Percentiles rank a stretch among this genome's conserved stretches.
phyloP scores from a whole-genome alignment of 1,140 invertebrate genomes.

The Dinothrombium tinctorium region DNA sequence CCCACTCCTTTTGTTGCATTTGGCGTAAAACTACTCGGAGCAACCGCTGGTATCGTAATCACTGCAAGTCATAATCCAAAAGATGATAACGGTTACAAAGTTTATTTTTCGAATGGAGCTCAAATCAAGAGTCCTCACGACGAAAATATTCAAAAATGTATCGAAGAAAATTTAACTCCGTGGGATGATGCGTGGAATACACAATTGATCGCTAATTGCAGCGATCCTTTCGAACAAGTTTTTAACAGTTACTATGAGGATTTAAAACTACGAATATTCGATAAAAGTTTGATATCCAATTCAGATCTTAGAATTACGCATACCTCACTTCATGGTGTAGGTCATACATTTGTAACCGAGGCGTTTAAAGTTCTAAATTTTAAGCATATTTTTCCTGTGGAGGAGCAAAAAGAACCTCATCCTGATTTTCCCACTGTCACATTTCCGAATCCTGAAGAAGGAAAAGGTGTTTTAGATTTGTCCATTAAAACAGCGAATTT shows the following conservation, averaged over 20 bases:
- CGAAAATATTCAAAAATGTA: conserved; percentile 52
- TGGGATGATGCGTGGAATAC: conserved; percentile 38
- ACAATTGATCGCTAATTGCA: conserved; percentile 16
- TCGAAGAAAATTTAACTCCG: conserved; percentile 50
- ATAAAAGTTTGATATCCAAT: conserved; percentile 17
- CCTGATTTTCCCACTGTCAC: conserved; percentile 90
- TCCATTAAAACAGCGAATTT: conserved; percentile 58
- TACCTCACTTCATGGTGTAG: conserved; percentile 95
- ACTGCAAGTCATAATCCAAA: conserved; percentile 98
- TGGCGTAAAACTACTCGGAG: conserved; percentile 38
- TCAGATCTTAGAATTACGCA: conserved; percentile 33
- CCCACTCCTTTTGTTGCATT: conserved; percentile 87
- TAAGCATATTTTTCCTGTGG: conserved; percentile 38
- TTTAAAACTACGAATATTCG: conserved; percentile 10
- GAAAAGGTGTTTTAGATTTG: conserved; percentile 59
- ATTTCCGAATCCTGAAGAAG: conserved; percentile 97
- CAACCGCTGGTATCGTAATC: conserved; percentile 68
- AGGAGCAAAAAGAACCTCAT: conserved; percentile 63
- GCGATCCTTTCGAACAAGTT: conserved; percentile 30
- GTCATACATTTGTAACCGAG: conserved; percentile 46
- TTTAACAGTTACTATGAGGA: conserved; percentile 13
- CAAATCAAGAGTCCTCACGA: conserved; percentile 84
- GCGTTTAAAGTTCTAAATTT: conserved; percentile 52
- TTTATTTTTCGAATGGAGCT: conserved; percentile 83
- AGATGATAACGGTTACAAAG: conserved; percentile 97